Percentiles rank a stretch among this genome's conserved stretches.
phyloP scores from a whole-genome alignment of 2,888 invertebrate species.

The Fragum sueziense region DNA sequence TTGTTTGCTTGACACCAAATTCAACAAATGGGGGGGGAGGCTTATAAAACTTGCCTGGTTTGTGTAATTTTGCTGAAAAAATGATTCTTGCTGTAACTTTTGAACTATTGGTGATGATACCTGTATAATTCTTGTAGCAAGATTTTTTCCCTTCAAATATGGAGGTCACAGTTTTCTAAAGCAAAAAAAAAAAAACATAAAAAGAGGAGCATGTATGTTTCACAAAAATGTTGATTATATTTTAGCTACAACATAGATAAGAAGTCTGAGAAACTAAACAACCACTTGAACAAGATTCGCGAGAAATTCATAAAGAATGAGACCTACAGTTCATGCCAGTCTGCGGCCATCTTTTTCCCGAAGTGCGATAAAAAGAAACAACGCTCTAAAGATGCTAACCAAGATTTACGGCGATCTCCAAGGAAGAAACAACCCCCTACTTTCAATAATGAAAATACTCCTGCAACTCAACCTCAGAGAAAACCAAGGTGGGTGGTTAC shows the following conservation, averaged over 20 bases:
- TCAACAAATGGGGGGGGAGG: no score
- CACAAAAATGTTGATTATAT: no score
- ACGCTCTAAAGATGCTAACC: not conserved
- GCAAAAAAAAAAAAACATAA: no score
- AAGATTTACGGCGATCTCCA: constrained; percentile 53
- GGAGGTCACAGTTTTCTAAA: no score
- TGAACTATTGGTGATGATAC: no score
- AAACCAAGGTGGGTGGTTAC: constrained; percentile 23
- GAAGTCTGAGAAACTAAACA: constrained; percentile 64
- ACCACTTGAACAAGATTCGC: constrained; percentile 65
- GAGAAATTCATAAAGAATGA: constrained; percentile 66
- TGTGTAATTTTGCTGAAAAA: no score
- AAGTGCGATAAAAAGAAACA: constrained; percentile 29
- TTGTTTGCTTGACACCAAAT: no score
- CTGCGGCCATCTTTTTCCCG: constrained; percentile 43
- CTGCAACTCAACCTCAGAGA: constrained; percentile 1
- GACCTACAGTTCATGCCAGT: constrained; percentile 63
- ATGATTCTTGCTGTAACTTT: no score
- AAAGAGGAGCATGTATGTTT: no score
- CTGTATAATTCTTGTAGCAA: no score
- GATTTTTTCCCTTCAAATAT: no score
- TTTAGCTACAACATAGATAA: constrained; percentile 64
- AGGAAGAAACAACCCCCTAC: constrained; percentile 48
- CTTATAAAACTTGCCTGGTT: no score
- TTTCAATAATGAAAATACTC: constrained; percentile 40